Evolutionary conservation across 2,113 vertebrate genomes (phyloP), one percentile per base, ranked within the genome.

Genomic region (Halichoerus grypus): DNA sequence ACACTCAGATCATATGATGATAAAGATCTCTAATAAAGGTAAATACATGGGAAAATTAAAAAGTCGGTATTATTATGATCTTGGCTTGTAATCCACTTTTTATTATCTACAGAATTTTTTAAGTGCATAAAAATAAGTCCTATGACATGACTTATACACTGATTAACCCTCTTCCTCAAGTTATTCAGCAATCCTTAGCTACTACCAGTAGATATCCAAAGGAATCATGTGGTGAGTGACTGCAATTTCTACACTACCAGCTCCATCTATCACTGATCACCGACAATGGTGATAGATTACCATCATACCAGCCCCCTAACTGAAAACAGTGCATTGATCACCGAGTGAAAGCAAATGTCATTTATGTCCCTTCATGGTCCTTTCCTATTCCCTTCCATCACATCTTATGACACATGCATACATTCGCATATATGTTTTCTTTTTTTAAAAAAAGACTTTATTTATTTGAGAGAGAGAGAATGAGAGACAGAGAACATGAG

Each of bases 271-370:
- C 53, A 67, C 1, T 36, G 22, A 88, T 26, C n/a, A 85, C 11
- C 13, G 21, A 57, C 11, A 19, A 5, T 12, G 10, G 3, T 16
- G 21, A 81, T 61, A 91, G 26, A 61, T 46, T 33, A 46, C 24
- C 8, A 74, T 13, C 5, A 53, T n/a, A 36, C 13, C 22, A 51
- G 42, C 26, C 1, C 0, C 4, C 2, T 33, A 39, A 55, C 7
- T 71, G 19, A 94, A 83, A 77, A 79, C 5, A 83, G 5, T 55
- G 9, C 7, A 14, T 49, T 61, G 28, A 71, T 7, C 85, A 7
- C 24, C 28, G 16, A 93, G 21, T 59, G 57, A 55, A 92, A 71
- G 1, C 15, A 46, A 36, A 80, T 53, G 4, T 39, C 13, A 72
- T 65, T 51, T 46, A 33, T 13, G 9, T 42, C 10, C 24, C 31